Evolutionary conservation across 2,113 vertebrate species (phyloP).

Genomic region (Emydura subglobosa): DNA sequence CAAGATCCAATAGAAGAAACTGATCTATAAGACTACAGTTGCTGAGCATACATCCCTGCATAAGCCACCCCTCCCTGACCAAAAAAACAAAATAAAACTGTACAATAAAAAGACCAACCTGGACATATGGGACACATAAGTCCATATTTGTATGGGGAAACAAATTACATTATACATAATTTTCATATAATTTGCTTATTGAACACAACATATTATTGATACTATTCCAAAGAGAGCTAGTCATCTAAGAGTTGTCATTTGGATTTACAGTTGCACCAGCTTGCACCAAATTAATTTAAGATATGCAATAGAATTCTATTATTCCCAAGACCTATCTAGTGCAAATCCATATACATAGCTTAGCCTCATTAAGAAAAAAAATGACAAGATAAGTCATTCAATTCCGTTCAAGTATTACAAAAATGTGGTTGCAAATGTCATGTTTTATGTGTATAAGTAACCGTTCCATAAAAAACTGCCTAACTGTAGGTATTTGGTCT

Average conservation of each 20-base stretch:
- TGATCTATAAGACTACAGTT: neutral
- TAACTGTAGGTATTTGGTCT: neutral
- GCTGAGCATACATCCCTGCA: neutral
- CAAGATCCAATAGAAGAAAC: neutral
- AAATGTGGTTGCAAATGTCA: neutral
- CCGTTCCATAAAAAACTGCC: neutral
- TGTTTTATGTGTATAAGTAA: neutral
- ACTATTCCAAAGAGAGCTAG: neutral
- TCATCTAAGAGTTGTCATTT: neutral
- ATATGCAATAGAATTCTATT: neutral
- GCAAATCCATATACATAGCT: neutral
- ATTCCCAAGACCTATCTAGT: neutral
- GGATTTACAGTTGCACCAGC: neutral
- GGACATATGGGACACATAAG: neutral
- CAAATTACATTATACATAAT: neutral
- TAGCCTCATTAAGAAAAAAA: constrained; percentile 25
- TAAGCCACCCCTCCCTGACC: neutral
- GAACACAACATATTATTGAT: neutral
- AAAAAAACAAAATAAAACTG: neutral
- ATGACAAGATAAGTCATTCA: neutral
- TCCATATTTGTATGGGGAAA: neutral
- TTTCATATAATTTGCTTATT: neutral
- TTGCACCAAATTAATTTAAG: neutral
- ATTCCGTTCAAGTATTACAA: neutral
- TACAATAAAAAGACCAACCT: neutral